Evolutionary conservation across 2,113 vertebrate genomes (phyloP).

Genomic region (Prinia subflava): DNA sequence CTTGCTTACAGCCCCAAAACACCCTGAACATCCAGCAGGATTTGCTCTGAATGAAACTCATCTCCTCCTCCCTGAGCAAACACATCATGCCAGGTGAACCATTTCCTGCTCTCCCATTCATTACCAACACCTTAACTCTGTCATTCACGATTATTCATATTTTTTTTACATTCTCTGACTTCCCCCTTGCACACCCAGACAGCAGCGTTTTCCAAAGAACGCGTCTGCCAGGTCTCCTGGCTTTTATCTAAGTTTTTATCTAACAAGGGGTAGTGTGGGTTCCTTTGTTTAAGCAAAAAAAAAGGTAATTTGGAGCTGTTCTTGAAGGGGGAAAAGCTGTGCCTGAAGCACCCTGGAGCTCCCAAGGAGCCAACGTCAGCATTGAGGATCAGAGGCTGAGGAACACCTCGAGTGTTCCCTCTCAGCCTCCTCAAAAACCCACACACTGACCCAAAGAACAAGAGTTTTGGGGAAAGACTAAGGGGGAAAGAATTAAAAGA

Average conservation of each 20-base stretch:
- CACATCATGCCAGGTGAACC: background rate
- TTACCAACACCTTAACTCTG: background rate
- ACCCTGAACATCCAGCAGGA: background rate
- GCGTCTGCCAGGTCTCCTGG: background rate
- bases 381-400: background rate
- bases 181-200: background rate
- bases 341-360: background rate
- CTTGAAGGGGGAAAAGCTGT: background rate
- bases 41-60: background rate
- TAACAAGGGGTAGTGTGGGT: background rate
- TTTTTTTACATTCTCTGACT: background rate
- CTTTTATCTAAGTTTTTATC: background rate
- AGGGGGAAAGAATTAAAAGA: background rate
- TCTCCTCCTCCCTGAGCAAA: background rate
- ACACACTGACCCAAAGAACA: background rate
- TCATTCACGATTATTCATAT: background rate
- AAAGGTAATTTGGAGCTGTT: background rate
- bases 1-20: background rate
- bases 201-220: background rate
- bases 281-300: background rate
- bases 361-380: rapidly evolving
- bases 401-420: background rate
- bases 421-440: background rate
- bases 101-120: background rate
- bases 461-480: background rate